Base-by-base conservation (phyloP, 2,797 vertebrate species). In the Streptopelia turtur region DNA sequence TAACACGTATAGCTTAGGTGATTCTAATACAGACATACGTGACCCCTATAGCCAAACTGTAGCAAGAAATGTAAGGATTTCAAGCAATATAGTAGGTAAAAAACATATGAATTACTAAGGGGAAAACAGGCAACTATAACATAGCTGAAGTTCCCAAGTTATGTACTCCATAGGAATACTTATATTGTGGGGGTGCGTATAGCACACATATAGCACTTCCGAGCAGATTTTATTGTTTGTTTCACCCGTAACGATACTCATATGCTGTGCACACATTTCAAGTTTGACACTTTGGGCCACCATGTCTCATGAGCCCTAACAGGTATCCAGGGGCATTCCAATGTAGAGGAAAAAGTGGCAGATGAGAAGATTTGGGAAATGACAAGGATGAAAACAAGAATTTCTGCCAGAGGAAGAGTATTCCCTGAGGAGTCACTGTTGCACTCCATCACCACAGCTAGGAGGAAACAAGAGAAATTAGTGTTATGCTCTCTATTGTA, bases 361-460 rank as follows among this genome's bases (percentile, higher is more conserved):
- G 47, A 49, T 57, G 27, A 35, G 43, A 83, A 82, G 45, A 47
- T 47, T 6, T 87, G 45, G 21, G 37, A 83, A 69, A 43, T n/a
- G 24, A 45, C n/a, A 77, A 18, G 16, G 25, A 57, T 33, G 33
- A 74, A 81, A 93, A 49, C 16, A 72, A 69, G 31, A 83, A 57
- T 61, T 65, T 65, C 25, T 81, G 33, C 31, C 23, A 66, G 23
- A 50, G 24, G 10, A 85, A 57, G 52, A 71, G 28, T 28, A 11
- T 80, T 81, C 41, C 52, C 56, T n/a, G 56, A 69, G 22, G 31
- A 91, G 3, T 11, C 24, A 28, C 8, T 59, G 37, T 13, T 80
- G 27, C 27, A 14, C 15, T 59, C 15, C 8, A 30, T 12, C 0
- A 0, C 9, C 3, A 15, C 21, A 77, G 9, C 33, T 30, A 45